Percentiles rank a stretch among this genome's conserved stretches.
Evolutionary conservation across 1,140 invertebrate species (phyloP).

Genomic region (Anastrepha ludens): DNA sequence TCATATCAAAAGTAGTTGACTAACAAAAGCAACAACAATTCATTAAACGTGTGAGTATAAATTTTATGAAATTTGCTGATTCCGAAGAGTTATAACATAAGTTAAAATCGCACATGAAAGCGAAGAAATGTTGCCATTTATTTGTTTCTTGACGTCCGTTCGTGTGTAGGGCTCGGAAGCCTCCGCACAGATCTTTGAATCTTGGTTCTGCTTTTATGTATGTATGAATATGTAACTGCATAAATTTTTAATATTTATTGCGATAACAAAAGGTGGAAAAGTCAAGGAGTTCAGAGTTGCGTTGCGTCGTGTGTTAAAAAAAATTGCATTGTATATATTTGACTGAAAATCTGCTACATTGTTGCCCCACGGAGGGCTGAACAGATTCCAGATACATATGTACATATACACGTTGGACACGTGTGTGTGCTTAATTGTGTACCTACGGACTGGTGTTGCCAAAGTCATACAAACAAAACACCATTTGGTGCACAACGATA

Average conservation of each 20-base stretch:
- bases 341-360: neutral
- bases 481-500: neutral
- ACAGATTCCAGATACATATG: slow-evolving; percentile 23
- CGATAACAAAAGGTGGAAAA: too few species aligned
- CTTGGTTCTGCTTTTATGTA: neutral
- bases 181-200: neutral
- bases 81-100: neutral
- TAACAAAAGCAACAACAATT: neutral
- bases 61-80: neutral
- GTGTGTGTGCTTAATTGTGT: slow-evolving; percentile 40
- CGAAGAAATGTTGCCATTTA: neutral
- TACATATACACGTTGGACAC: neutral
- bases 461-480: neutral
- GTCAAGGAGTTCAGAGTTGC: too few species aligned
- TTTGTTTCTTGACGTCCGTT: neutral
- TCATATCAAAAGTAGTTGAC: neutral
- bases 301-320: too few species aligned
- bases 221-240: too few species aligned
- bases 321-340: neutral
- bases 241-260: too few species aligned
- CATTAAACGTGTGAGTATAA: slow-evolving; percentile 3
- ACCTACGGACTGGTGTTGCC: neutral
- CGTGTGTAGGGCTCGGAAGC: neutral
- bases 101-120: neutral
- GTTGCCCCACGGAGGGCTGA: slow-evolving; percentile 27